A percentile compares a stretch with the other conserved stretches of the same genome.
Conservation (phyloP, 2,888 invertebrate species). For the Clanis bilineata region DNA sequence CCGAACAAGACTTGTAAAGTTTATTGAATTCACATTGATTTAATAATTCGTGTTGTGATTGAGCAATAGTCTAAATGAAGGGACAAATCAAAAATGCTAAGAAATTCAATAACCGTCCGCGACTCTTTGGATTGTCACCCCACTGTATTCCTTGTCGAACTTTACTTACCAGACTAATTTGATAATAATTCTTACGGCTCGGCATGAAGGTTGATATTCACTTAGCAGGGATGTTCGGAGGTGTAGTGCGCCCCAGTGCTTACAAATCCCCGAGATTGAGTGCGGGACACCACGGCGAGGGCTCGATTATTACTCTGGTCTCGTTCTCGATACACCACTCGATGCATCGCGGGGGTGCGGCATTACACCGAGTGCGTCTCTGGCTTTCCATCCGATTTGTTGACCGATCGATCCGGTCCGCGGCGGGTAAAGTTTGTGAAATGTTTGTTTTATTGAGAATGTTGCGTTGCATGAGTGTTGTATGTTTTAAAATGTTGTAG, state of each 20-base stretch:
- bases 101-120: constrained; percentile 75
- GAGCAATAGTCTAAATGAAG: constrained; percentile 58
- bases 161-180: constrained; percentile 22
- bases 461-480: neutral
- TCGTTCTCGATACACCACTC: constrained; percentile 72
- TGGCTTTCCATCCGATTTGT: constrained; percentile 47
- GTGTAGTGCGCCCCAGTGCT: constrained; percentile 39
- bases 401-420: constrained; percentile 37
- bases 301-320: constrained; percentile 73
- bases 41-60: constrained; percentile 38
- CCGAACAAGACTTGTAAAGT: neutral
- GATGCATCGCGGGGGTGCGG: constrained; percentile 68
- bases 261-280: constrained; percentile 74
- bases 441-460: constrained; percentile 11
- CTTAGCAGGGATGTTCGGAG: constrained; percentile 23
- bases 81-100: constrained; percentile 73
- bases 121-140: constrained; percentile 75
- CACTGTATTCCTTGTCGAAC: constrained; percentile 46
- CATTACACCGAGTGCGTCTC: constrained; percentile 53
- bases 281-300: constrained; percentile 65
- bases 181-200: constrained; percentile 26
- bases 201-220: constrained; percentile 42
- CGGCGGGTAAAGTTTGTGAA: constrained; percentile 12
- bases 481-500: neutral
- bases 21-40: constrained; percentile 23